Evolutionary conservation across 2,888 invertebrate genomes (phyloP), one percentile per base, ranked within the genome.

Genomic region (Oscheius myriophilus): DNA sequence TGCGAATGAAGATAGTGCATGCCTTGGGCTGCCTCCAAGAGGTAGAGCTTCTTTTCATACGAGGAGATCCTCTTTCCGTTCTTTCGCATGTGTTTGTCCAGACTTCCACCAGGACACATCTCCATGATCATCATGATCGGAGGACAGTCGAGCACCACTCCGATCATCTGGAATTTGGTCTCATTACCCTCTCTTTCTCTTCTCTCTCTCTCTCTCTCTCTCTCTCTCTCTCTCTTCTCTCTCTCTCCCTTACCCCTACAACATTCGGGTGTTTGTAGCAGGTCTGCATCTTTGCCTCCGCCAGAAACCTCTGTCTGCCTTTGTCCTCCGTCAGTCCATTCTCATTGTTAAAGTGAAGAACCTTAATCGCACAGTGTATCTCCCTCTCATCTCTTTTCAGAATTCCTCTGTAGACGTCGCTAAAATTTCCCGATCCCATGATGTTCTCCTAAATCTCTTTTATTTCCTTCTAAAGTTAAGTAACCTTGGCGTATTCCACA

Each of bases 121-220:
- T 97, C 97, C 96, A 97, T 96, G 43, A 96, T 95, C 84, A 97
- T 96, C 96, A 96, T 96, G 69, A 97, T 95, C 0, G 97, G 97
- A 84, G 96, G 95, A 86, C 95, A 93, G 88, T 96, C 96, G 74
- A 96, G 96, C 82, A 96, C 96, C 82, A 97, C 96, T 26, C 97
- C 97, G 81, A 96, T 95, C 46, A 33, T 33, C 73, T 73, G 66
- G 9, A 53, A 53, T 23, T 2, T 18, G 23, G 2, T 21, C 16
- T 53, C 18, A 4, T 9, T 26, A 3, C 25, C 14, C 18, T 53
- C 53, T 53, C 53, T 9, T 25, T 53, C 6, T 4, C 53, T n/a
- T 18, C 53, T 53, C 53, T 25, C 21, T 18, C 53, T 53, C 53
- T 18, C 9, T 53, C 53, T 53, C 9, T 53, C 9, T 53, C 53